Percentiles rank a stretch among this genome's conserved stretches.
These are phyloP conservation scores for Lydus trimaculatus DNA, from an alignment of 2,888 invertebrate genomes.

Conservation along the genomic window DNA sequence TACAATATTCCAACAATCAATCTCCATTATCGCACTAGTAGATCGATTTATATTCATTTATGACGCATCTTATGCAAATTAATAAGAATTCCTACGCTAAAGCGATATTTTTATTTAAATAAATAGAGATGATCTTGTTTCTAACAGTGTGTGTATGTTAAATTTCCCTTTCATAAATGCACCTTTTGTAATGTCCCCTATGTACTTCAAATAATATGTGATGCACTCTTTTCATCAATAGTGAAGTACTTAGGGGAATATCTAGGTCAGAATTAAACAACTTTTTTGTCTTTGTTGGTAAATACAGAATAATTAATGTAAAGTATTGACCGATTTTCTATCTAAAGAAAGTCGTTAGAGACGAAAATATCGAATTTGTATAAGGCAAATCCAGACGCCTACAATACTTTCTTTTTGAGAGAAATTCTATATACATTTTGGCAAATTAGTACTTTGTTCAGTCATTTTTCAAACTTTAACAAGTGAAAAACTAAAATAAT, in stretches of 20 bases:
- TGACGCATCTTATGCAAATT: not conserved
- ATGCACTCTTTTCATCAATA: conserved; percentile 19
- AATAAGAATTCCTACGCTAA: not conserved
- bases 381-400: conserved; percentile 41
- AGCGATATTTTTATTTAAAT: not conserved
- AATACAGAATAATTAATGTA: conserved; percentile 7
- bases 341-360: not conserved
- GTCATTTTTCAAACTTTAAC: conserved; percentile 12
- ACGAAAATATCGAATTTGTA: not conserved
- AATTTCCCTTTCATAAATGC: conserved; percentile 11
- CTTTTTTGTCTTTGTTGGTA: conserved; percentile 4
- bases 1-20: not conserved
- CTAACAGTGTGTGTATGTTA: not conserved
- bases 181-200: conserved; percentile 15
- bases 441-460: conserved; percentile 15
- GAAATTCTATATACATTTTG: conserved; percentile 33
- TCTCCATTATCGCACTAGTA: not conserved
- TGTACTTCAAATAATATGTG: conserved; percentile 10
- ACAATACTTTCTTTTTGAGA: conserved; percentile 42
- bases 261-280: conserved; percentile 26
- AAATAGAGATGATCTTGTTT: conserved; percentile 5
- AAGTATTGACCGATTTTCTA: conserved; percentile 9
- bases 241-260: conserved; percentile 24
- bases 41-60: not conserved
- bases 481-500: conserved; percentile 13